Base-by-base conservation (phyloP, 1,140 invertebrate species). In the Drosophila ananassae region DNA sequence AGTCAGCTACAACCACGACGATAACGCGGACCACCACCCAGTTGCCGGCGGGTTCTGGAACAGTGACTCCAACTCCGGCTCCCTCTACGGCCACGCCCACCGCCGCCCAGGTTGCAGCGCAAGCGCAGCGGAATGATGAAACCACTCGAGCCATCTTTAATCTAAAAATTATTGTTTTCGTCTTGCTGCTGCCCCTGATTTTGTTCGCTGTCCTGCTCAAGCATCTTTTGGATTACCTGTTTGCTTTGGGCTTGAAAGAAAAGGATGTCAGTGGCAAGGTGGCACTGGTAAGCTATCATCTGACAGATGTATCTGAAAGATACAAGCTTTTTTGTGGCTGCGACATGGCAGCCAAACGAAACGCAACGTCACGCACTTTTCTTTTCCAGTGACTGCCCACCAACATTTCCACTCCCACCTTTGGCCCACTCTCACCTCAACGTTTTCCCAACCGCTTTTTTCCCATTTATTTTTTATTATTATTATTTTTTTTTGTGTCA, bases 221-320 rank as follows among this genome's bases (percentile, higher is more conserved):
- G 54, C 90, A 91, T 59, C 53, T 91, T 5, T 53, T 91, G 76
- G 90, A 91, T 53, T 91, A 91, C 47, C 77, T 91, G 1, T 91
- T 91, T 22, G 68, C 71, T 0, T 13, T 91, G 55, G 83, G 87
- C 2, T 53, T 74, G 4, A 90, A 89, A 58, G 90, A 91, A 47
- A 91, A 91, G 79, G 90, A 91, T 73, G 90, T 91, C 22, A 77
- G 71, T 55, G 90, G 90, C 21, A 91, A 91, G 62, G 90, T 91
- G 67, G 90, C 87, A 2, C 54, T 91, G 90, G 90, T 91, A 77
- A 90, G 90, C 46, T n/a, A 10, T 3, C 47, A 63, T 53, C 13
- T 25, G 39, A 69, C 39, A 39, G 10, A 41, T 62, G 25, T 63
- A 54, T 48, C 52, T 46, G 22, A 13, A n/a, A 73, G 28, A 73